These are phyloP conservation scores for Anguilla anguilla DNA, from an alignment of 2,797 vertebrate genomes.

Conservation along the genomic window DNA sequence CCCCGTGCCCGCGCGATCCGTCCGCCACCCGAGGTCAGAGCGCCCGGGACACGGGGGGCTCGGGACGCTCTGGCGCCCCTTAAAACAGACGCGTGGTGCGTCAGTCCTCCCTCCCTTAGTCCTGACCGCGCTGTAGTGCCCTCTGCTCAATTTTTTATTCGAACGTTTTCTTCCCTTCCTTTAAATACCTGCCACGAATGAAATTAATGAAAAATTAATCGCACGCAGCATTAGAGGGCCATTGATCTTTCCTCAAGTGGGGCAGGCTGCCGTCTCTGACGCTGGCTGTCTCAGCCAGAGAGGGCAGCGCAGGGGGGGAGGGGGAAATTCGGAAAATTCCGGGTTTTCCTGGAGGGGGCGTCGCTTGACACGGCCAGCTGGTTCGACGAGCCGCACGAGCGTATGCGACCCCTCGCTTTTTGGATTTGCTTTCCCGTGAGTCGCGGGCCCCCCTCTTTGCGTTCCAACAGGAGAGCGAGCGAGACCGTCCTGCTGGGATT, in stretches of 20 bases:
- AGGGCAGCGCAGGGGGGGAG: constrained; percentile 57
- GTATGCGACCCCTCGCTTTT: not conserved
- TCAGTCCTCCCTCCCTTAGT: constrained; percentile 30
- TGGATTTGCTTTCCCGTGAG: not conserved
- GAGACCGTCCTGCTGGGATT: not conserved
- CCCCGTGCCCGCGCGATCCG: not conserved
- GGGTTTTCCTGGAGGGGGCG: constrained; percentile 44
- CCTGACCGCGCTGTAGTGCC: too few relatives aligned
- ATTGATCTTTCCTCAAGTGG: constrained; percentile 60
- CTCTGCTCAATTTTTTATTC: not conserved
- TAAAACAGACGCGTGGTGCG: not conserved
- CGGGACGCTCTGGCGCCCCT: too few relatives aligned
- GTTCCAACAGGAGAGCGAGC: not conserved
- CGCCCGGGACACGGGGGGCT: too few relatives aligned
- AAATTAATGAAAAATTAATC: constrained; percentile 63
- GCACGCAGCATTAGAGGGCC: constrained; percentile 54
- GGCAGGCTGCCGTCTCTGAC: constrained; percentile 45
- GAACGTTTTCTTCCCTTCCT: constrained; percentile 41
- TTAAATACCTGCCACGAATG: constrained; percentile 62
- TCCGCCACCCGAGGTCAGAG: too few relatives aligned
- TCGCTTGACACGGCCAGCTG: constrained; percentile 47
- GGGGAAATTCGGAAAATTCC: constrained; percentile 59
- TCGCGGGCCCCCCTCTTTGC: too few relatives aligned
- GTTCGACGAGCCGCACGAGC: not conserved
- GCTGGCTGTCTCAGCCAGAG: constrained; percentile 57